Conservation (phyloP, 1,140 invertebrate genomes). For the Drosophila chauvacae region DNA sequence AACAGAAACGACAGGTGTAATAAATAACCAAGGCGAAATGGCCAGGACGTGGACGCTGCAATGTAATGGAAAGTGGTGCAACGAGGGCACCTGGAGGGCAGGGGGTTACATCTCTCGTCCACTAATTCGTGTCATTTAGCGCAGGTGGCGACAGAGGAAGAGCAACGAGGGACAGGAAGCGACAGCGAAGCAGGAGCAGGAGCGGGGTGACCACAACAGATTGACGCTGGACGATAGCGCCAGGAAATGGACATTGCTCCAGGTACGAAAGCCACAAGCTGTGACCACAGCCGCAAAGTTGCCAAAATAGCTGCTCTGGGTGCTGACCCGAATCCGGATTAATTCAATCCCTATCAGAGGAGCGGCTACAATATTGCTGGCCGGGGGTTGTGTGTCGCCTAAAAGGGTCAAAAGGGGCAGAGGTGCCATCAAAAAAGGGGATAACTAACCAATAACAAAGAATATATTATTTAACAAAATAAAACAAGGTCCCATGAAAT, state of each 20-base stretch:
- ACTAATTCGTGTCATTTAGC: slow-evolving; percentile 79
- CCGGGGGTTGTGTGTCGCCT: slow-evolving; percentile 17
- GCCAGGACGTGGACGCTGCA: slow-evolving; percentile 49
- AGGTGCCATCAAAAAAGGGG: neutral
- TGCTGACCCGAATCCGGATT: slow-evolving; percentile 68
- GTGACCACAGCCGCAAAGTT: slow-evolving; percentile 51
- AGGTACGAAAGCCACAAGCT: slow-evolving; percentile 28
- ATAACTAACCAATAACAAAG: no score
- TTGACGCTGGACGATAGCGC: slow-evolving; percentile 67
- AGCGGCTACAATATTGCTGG: slow-evolving; percentile 37
- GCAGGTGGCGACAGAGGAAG: slow-evolving; percentile 75
- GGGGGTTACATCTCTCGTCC: slow-evolving; percentile 40
- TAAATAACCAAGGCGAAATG: slow-evolving; percentile 71
- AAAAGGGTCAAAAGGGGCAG: slow-evolving; percentile 16
- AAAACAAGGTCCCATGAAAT: neutral
- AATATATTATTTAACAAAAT: neutral
- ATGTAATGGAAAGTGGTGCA: slow-evolving; percentile 59
- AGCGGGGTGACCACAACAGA: slow-evolving; percentile 53
- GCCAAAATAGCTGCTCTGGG: slow-evolving; percentile 60
- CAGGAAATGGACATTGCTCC: slow-evolving; percentile 69
- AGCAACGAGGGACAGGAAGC: slow-evolving; percentile 23
- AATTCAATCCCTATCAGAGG: slow-evolving; percentile 46
- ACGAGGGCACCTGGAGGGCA: slow-evolving; percentile 6
- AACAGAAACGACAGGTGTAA: slow-evolving; percentile 79
- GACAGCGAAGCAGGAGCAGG: slow-evolving; percentile 22